A percentile compares a stretch with the other conserved stretches of the same genome.
These are phyloP conservation scores for Brienomyrus longianalis DNA, from an alignment of 2,113 vertebrate genomes.

Conservation along the genomic window DNA sequence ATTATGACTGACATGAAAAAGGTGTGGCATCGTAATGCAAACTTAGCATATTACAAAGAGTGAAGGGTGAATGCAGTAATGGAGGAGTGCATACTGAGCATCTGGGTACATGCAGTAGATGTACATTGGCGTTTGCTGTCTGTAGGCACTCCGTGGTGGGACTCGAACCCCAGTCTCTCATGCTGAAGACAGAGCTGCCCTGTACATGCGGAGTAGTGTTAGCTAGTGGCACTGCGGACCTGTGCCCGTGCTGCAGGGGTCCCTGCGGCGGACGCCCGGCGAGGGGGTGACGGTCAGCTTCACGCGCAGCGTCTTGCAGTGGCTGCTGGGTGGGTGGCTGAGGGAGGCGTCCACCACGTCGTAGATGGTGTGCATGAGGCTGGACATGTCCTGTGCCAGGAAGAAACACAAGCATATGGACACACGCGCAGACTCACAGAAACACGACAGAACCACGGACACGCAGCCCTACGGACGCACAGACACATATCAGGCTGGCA, in stretches of 20 bases:
- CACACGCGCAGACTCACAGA: too few relatives aligned
- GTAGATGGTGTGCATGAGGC: constrained; percentile 78
- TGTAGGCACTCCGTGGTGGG: neutral
- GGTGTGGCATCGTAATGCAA: neutral
- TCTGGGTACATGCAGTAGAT: neutral
- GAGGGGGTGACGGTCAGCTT: constrained; percentile 74
- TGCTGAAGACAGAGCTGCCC: neutral
- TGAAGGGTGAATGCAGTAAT: neutral
- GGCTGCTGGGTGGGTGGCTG: constrained; percentile 66
- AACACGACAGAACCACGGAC: neutral
- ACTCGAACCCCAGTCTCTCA: neutral
- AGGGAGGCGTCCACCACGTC: constrained; percentile 76
- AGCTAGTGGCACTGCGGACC: constrained; percentile 36
- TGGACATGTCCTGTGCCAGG: constrained; percentile 70
- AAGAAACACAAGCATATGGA: neutral
- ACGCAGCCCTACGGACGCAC: neutral
- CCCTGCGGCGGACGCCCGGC: constrained; percentile 53
- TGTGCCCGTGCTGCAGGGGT: constrained; percentile 35
- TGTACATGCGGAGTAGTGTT: neutral
- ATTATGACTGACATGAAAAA: neutral
- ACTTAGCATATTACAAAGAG: neutral
- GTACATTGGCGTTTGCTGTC: neutral
- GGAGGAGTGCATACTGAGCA: neutral
- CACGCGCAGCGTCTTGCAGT: constrained; percentile 71
- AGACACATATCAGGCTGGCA: neutral